Base-by-base conservation (phyloP, 2,113 vertebrate genomes). In the Lagopus leucura region DNA sequence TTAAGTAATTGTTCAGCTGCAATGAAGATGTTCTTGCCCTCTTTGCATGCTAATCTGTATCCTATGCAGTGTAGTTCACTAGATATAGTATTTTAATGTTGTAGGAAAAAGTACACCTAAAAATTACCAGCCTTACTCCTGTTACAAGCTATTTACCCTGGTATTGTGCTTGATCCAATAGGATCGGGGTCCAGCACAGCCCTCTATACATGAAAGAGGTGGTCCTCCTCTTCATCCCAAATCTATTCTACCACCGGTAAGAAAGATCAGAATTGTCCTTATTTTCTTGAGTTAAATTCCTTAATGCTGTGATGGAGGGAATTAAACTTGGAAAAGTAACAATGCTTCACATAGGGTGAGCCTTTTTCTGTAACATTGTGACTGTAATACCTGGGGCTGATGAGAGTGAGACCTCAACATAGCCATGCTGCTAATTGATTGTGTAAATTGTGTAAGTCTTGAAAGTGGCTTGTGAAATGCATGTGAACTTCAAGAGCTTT, bases 221-320 rank as follows among this genome's bases (percentile, higher is more conserved):
- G 95, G 96, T 86, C 91, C 96, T 69, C 92, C 95, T 65, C 97
- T 97, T 80, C 98, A 97, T 94, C 91, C 97, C 82, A 98, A 98
- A 89, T 94, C 97, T 82, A 61, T 97, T 96, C 74, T 96, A 8
- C 98, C 97, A 57, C 97, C 97, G 97, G 98, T 98, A 97, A 95
- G 91, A 71, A 84, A 69, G 30, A 32, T 47, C 3, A 21, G 11
- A 45, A 13, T 64, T 93, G 38, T 34, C n/a, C 34, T 76, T 55
- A 19, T 7, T 89, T 75, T 60, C 21, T 75, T 25, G 22, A 52
- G 18, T 87, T 87, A 67, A 69, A 30, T 71, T 40, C 10, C 72
- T 82, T 34, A 70, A 18, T 55, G 67, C 66, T 60, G 13, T 38
- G 13, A 2, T 50, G 18, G 71, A 77, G 38, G 6, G 15, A 21